Percentiles rank a stretch among this genome's conserved stretches.
Evolutionary conservation across 2,797 vertebrate genomes (phyloP).

Genomic region (Tadarida brasiliensis): DNA sequence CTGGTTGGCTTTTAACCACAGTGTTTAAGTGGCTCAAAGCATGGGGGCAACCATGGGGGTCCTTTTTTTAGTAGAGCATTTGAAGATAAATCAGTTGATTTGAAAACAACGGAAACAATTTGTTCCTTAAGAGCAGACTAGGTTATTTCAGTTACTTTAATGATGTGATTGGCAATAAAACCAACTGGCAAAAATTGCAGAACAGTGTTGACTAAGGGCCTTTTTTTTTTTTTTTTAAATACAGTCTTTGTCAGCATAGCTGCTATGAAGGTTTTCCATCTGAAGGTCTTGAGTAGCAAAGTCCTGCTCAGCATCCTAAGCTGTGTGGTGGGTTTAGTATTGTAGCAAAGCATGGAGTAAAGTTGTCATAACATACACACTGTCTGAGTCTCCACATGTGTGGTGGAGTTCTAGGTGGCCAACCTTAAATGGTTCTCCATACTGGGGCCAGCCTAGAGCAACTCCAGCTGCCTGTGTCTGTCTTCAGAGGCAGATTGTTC

Average conservation of each 20-base stretch:
- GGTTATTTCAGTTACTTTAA: conserved; percentile 49
- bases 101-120: conserved; percentile 49
- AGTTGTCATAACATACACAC: background rate
- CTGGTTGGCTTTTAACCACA: background rate
- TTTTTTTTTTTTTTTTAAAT: background rate
- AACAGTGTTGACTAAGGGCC: background rate
- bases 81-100: conserved; percentile 42
- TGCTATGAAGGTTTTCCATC: background rate
- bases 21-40: conserved; percentile 39
- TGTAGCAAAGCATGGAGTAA: background rate
- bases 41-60: background rate
- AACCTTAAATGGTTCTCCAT: background rate
- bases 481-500: background rate
- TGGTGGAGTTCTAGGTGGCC: background rate
- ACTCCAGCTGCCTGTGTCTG: background rate
- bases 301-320: background rate
- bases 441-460: background rate
- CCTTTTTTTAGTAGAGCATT: conserved; percentile 4
- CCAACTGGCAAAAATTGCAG: conserved; percentile 2
- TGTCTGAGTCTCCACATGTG: background rate
- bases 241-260: background rate
- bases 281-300: background rate
- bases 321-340: background rate
- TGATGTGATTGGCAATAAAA: background rate
- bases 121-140: conserved; percentile 39